These are phyloP conservation scores for Ornithoptera priamus DNA, from an alignment of 2,888 invertebrate genomes.

Conservation along the genomic window DNA sequence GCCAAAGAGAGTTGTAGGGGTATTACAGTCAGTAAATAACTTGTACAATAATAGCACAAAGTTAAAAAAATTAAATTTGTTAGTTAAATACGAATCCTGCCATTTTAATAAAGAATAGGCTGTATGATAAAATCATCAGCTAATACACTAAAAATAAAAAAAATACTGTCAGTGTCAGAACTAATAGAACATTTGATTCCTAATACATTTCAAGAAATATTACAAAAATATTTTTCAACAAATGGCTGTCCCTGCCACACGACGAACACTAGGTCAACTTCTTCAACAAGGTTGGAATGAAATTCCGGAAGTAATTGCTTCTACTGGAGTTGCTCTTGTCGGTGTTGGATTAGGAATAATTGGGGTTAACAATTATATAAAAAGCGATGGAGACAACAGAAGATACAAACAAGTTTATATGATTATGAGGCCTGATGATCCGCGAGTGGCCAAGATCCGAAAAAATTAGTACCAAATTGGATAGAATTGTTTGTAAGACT, in stretches of 20 bases:
- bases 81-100: no score
- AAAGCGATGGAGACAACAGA: constrained; percentile 83
- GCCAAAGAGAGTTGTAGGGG: no score
- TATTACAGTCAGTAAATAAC: no score
- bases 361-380: constrained; percentile 73
- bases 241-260: constrained; percentile 58
- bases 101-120: no score
- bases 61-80: no score
- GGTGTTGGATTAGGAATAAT: constrained; percentile 76
- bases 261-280: constrained; percentile 60
- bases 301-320: constrained; percentile 85
- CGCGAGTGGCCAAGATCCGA: constrained; percentile 77
- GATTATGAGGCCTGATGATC: constrained; percentile 85
- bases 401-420: constrained; percentile 82
- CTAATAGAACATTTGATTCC: no score
- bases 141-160: no score
- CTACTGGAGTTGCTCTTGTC: constrained; percentile 78
- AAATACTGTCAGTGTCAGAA: no score
- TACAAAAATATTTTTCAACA: neutral
- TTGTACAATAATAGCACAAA: no score
- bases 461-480: constrained; percentile 62
- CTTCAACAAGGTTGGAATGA: constrained; percentile 80
- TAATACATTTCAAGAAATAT: neutral
- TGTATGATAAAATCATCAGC: no score
- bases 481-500: constrained; percentile 25